phyloP scores from a whole-genome alignment of 2,113 vertebrate genomes.

The Tachysurus fulvidraco region DNA sequence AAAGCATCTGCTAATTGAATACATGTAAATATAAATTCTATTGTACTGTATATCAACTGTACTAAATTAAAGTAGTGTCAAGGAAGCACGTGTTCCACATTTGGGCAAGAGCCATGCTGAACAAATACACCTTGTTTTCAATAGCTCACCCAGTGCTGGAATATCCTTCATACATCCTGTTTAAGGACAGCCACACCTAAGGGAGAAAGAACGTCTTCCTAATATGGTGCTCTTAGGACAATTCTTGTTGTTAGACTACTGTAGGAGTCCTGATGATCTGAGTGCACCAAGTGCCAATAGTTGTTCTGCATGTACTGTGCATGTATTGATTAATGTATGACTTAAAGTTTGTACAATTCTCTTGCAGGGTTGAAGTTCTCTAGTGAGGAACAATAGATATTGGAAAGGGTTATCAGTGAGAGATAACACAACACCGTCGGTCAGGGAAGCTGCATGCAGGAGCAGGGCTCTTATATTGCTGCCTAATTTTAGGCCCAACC shows the following conservation, averaged over 20 bases:
- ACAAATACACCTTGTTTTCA: constrained; percentile 51
- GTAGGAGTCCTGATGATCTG: not conserved
- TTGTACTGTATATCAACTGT: not conserved
- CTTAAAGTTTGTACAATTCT: constrained; percentile 20
- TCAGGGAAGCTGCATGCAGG: not conserved
- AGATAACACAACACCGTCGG: not conserved
- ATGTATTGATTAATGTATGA: not conserved
- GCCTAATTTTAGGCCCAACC: constrained; percentile 60
- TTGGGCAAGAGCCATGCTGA: constrained; percentile 46
- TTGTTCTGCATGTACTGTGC: not conserved
- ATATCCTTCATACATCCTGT: constrained; percentile 72
- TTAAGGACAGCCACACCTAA: constrained; percentile 53
- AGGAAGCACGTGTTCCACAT: not conserved
- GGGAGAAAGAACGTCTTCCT: constrained; percentile 23
- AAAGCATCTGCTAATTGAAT: too few relatives aligned
- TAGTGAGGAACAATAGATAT: constrained; percentile 31
- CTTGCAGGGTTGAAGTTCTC: constrained; percentile 5
- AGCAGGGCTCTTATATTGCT: not conserved
- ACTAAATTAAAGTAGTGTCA: not conserved
- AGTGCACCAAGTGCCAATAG: not conserved
- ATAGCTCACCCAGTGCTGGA: constrained; percentile 32
- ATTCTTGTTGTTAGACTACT: not conserved
- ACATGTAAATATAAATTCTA: too few relatives aligned
- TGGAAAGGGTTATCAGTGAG: not conserved
- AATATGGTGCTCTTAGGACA: constrained; percentile 10